phyloP scores from a whole-genome alignment of 2,797 vertebrate genomes.

The Mallotus villosus region DNA sequence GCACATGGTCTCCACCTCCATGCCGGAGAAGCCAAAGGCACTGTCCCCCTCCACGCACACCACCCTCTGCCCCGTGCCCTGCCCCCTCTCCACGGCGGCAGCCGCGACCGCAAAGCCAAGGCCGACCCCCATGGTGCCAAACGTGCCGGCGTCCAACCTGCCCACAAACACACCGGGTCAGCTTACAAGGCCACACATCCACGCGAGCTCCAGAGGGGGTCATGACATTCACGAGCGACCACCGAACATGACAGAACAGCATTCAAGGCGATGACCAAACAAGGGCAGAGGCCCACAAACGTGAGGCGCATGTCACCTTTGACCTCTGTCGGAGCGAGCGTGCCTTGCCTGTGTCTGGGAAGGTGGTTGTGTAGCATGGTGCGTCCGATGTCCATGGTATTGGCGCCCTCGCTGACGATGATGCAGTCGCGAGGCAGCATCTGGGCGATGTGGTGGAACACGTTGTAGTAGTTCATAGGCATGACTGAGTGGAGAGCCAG shows the following conservation, averaged over 20 bases:
- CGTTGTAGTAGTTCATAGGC: conserved; percentile 96
- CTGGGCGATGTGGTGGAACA: conserved; percentile 85
- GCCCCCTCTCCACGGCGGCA: conserved; percentile 78
- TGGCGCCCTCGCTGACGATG: conserved; percentile 94
- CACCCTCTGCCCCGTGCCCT: conserved; percentile 68
- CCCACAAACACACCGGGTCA: conserved; percentile 7
- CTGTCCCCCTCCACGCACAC: conserved; percentile 96
- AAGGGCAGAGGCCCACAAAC: neutral
- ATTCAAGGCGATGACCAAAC: no score
- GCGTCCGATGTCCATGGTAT: conserved; percentile 98
- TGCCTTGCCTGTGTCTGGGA: conserved; percentile 85
- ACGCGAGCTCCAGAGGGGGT: neutral
- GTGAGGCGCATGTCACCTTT: neutral
- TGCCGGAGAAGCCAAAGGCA: conserved; percentile 98
- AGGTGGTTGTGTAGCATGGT: conserved; percentile 89
- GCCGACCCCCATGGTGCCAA: conserved; percentile 97
- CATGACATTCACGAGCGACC: neutral
- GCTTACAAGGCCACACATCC: neutral
- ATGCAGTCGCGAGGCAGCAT: conserved; percentile 87
- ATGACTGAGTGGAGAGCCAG: conserved; percentile 76
- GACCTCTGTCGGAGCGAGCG: neutral
- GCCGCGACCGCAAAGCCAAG: conserved; percentile 94
- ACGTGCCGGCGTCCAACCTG: conserved; percentile 94
- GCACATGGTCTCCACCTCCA: conserved; percentile 98
- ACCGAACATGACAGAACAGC: neutral